Evolutionary conservation across 2,797 vertebrate species (phyloP).

Genomic region (Pangasius larnaudii): DNA sequence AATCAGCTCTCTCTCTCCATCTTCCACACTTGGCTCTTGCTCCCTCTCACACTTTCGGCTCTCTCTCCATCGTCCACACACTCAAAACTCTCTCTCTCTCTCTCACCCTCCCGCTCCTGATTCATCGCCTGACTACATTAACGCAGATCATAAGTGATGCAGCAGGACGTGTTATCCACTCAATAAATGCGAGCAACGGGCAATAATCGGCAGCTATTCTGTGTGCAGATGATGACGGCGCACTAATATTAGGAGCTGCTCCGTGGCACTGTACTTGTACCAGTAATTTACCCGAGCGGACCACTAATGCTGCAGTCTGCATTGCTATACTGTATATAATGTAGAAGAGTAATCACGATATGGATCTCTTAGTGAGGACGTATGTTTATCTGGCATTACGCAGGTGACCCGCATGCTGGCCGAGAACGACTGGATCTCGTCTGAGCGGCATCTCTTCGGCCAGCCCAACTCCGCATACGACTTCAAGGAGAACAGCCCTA

Average conservation of each 20-base stretch:
- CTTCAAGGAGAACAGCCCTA: slow-evolving; percentile 86
- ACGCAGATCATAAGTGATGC: not conserved
- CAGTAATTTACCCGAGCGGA: not conserved
- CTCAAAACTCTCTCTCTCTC: not conserved
- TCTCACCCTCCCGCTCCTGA: not conserved
- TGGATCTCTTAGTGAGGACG: not conserved
- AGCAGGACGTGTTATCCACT: not conserved
- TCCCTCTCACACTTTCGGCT: not conserved
- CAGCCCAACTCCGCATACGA: slow-evolving; percentile 89
- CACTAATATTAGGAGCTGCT: not conserved
- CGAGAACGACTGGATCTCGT: slow-evolving; percentile 89
- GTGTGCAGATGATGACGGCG: too few species aligned
- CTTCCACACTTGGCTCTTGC: too few species aligned
- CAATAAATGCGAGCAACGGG: not conserved
- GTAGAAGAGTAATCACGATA: not conserved
- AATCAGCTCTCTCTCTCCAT: too few species aligned
- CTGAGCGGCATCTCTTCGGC: slow-evolving; percentile 88
- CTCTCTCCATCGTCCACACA: not conserved
- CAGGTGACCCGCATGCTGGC: slow-evolving; percentile 88
- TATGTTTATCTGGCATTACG: not conserved
- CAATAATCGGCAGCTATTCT: not conserved
- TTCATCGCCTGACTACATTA: not conserved
- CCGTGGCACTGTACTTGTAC: too few species aligned
- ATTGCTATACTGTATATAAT: not conserved
- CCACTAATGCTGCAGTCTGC: not conserved